Base-by-base conservation (phyloP, 2,888 invertebrate species). In the Dryomyza anilis region DNA sequence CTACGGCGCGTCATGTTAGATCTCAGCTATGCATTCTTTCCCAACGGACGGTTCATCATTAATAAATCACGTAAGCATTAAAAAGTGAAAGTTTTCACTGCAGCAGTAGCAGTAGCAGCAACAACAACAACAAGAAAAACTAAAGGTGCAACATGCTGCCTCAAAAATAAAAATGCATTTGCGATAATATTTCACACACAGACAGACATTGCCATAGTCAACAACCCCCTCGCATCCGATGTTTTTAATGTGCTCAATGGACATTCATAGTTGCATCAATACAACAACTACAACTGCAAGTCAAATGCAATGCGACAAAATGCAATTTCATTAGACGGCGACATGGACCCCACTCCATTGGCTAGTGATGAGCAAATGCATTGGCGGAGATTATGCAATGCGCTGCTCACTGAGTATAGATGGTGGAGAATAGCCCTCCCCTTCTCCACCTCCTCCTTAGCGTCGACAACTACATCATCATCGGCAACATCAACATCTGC, bases 311-410 rank as follows among this genome's bases (percentile, higher is more conserved):
- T 21, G 53, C 53, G 46, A 39, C 52, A 36, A 61, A 21, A 33
- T 36, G 50, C 61, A 27, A 10, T 36, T 60, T 52, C 29, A 39
- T 52, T n/a, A n/a, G n/a, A n/a, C n/a, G n/a, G n/a, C n/a, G n/a
- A n/a, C n/a, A 14, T 48, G 48, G 59, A 21, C 23, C 27, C n/a
- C 39, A 16, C 39, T n/a, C 19, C 27, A 16, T 39, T 46, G 27
- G 29, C 43, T 29, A 59, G 7, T 59, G 59, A 59, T 50, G 50
- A 60, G 60, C 39, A 27, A 48, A 23, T 10, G 30, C 48, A 60
- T 21, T 30, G 50, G 33, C 46, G 8, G 29, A 29, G 19, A 43
- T 61, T 61, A 43, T 30, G 39, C 53, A 61, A 61, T 61, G 61
- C 53, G 33, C 59, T 48, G 25, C n/a, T n/a, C 46, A 46, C 14